Percentiles rank a stretch among this genome's conserved stretches.
phyloP scores from a whole-genome alignment of 1,140 invertebrate genomes.

The Tyrophagus putrescentiae region DNA sequence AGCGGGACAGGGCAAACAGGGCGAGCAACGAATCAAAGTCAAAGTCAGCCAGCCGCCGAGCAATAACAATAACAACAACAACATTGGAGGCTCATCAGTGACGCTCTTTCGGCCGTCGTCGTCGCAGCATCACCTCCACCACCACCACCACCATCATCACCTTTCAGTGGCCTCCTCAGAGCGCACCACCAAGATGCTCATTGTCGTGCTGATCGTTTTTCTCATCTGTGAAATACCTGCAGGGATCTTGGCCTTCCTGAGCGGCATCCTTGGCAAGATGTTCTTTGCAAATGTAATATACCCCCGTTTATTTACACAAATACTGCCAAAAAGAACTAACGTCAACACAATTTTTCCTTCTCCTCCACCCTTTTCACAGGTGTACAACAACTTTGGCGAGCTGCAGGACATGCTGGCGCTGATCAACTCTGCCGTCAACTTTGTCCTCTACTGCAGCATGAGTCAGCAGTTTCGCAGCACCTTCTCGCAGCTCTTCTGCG shows the following conservation, averaged over 20 bases:
- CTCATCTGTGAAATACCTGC: constrained; percentile 51
- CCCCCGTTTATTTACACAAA: no score
- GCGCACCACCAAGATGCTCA: constrained; percentile 72
- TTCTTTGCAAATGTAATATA: constrained; percentile 1
- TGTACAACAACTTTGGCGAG: constrained; percentile 52
- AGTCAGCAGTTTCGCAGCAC: constrained; percentile 75
- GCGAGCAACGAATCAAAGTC: no score
- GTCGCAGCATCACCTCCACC: no score
- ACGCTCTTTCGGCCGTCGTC: no score
- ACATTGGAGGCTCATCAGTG: no score
- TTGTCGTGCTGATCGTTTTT: constrained; percentile 54
- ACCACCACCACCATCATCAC: neutral
- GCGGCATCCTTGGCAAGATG: constrained; percentile 45
- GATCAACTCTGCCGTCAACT: constrained; percentile 80
- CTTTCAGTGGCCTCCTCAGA: constrained; percentile 34
- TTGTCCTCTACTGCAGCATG: constrained; percentile 87
- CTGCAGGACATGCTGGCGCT: constrained; percentile 80
- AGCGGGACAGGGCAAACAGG: neutral
- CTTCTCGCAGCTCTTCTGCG: constrained; percentile 44
- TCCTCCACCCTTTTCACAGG: constrained; percentile 42
- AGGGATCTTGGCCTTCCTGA: constrained; percentile 62
- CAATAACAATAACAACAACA: no score
- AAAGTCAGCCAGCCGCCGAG: no score
- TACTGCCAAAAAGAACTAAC: no score
- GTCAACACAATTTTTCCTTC: constrained; percentile 20